Conservation (phyloP, 2,888 invertebrate genomes). For the Malthinus seriepunctatus region DNA sequence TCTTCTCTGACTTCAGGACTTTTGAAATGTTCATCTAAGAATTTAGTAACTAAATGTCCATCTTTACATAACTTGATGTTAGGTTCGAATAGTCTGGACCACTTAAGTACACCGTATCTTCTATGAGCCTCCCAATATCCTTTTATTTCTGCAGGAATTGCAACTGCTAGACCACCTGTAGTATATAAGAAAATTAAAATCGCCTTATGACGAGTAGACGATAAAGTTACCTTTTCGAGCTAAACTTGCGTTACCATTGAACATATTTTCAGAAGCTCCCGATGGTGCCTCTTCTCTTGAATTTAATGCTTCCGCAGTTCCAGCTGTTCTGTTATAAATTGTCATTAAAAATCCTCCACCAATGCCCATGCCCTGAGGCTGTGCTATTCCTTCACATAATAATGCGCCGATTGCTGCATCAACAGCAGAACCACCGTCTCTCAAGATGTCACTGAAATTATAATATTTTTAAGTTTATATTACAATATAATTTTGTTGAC, state of each 20-base stretch:
- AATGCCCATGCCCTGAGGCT: constrained; percentile 85
- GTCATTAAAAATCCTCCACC: constrained; percentile 90
- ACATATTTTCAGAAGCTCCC: constrained; percentile 72
- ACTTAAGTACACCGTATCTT: constrained; percentile 74
- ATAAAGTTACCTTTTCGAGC: constrained; percentile 35
- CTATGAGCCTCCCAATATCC: constrained; percentile 82
- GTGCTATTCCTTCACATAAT: constrained; percentile 83
- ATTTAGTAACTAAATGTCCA: constrained; percentile 75
- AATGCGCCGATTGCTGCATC: constrained; percentile 86
- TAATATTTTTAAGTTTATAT: too few species aligned
- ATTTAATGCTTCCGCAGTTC: constrained; percentile 66
- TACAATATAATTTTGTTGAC: too few species aligned
- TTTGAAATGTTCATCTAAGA: too few species aligned
- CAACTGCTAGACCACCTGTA: constrained; percentile 72
- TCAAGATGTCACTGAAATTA: constrained; percentile 65
- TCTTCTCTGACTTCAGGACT: too few species aligned
- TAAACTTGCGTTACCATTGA: constrained; percentile 53
- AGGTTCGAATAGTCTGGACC: constrained; percentile 79
- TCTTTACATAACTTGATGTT: constrained; percentile 73
- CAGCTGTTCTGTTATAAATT: constrained; percentile 68
- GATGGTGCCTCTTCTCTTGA: constrained; percentile 80
- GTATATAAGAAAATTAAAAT: neutral
- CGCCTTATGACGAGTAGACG: too few species aligned
- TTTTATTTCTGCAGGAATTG: constrained; percentile 88
- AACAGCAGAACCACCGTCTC: constrained; percentile 74